Conservation (phyloP, 1,140 invertebrate genomes). For the Mactra quadrangularis region DNA sequence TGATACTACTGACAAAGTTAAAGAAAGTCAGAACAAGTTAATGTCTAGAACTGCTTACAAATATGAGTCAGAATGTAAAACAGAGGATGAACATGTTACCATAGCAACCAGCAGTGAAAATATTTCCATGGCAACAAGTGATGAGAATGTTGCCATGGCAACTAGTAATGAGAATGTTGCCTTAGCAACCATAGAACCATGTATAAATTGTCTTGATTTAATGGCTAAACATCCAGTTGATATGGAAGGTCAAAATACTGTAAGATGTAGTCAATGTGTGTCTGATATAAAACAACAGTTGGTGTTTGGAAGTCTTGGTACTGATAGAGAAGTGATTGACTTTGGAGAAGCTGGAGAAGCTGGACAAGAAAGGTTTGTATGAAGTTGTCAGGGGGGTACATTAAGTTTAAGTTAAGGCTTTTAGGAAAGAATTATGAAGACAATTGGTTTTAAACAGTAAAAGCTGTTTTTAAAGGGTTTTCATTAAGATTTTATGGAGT, state of each 20-base stretch:
- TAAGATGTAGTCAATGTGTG: constrained; percentile 38
- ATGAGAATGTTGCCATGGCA: too few species aligned
- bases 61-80: constrained; percentile 55
- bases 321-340: constrained; percentile 42
- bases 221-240: background rate
- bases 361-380: constrained; percentile 12
- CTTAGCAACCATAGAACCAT: constrained; percentile 38
- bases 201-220: constrained; percentile 52
- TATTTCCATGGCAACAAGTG: too few species aligned
- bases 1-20: too few species aligned
- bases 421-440: too few species aligned
- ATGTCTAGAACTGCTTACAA: background rate
- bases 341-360: constrained; percentile 15
- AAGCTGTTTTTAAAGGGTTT: too few species aligned
- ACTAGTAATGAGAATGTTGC: constrained; percentile 22
- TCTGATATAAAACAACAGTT: constrained; percentile 1
- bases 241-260: background rate
- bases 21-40: too few species aligned
- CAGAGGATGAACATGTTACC: constrained; percentile 32
- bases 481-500: too few species aligned
- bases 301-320: constrained; percentile 22
- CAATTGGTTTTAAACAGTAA: too few species aligned
- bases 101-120: too few species aligned
- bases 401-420: too few species aligned
- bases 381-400: too few species aligned